phyloP scores from a whole-genome alignment of 2,113 vertebrate genomes.

The Sander vitreus region DNA sequence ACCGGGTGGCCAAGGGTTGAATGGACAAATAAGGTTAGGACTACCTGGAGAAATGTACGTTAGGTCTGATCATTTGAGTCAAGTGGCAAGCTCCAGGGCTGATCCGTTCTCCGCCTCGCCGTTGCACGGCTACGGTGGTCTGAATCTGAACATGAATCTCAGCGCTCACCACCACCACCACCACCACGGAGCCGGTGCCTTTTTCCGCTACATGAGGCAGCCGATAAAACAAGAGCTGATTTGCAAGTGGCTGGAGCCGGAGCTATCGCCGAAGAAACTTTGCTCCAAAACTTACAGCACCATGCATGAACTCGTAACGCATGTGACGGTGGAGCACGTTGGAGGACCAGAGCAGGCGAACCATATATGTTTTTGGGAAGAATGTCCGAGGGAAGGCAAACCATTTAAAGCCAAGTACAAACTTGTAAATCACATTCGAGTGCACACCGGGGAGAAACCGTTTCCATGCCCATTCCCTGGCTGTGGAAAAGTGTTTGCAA shows the following conservation, averaged over 20 bases:
- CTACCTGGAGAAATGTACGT: constrained; percentile 99
- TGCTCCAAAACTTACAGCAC: constrained; percentile 99
- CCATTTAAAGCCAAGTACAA: constrained; percentile 99
- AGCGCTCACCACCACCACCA: constrained; percentile 89
- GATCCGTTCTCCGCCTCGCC: constrained; percentile 93
- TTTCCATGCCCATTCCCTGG: constrained; percentile 99
- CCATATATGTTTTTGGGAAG: constrained; percentile 99
- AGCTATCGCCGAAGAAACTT: constrained; percentile 88
- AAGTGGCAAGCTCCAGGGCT: constrained; percentile 92
- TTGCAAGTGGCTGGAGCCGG: constrained; percentile 97
- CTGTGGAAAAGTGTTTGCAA: constrained; percentile 98
- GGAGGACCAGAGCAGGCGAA: constrained; percentile 98
- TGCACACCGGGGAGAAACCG: constrained; percentile 99
- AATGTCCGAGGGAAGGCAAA: constrained; percentile 97
- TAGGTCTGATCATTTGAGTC: constrained; percentile 94
- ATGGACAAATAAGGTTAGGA: constrained; percentile 97
- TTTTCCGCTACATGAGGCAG: constrained; percentile 99
- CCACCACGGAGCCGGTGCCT: constrained; percentile 91
- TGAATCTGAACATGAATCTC: constrained; percentile 94
- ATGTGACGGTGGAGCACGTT: constrained; percentile 99
- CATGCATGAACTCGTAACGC: constrained; percentile 98
- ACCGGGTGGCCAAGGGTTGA: constrained; percentile 93
- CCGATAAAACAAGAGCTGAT: constrained; percentile 99
- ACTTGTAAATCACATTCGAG: constrained; percentile 99
- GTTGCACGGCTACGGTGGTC: constrained; percentile 91